Evolutionary conservation across 1,140 invertebrate species (phyloP), one percentile per base, ranked within the genome.

Genomic region (Drosophila mauritiana): DNA sequence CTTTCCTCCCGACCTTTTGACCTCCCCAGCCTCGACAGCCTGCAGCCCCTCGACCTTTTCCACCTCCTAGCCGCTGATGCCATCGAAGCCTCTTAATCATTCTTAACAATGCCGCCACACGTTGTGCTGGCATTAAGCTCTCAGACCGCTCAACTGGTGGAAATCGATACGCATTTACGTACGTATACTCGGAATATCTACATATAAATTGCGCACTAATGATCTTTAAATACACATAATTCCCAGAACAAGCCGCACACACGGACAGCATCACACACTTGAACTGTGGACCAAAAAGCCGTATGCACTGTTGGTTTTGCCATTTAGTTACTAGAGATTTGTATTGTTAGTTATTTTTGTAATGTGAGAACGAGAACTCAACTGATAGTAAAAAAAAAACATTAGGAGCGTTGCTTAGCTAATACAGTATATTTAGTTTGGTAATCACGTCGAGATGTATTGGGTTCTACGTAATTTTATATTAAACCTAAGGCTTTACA

Each of bases 151-250:
- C 82, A 85, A 86, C 82, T 86, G 83, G 82, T 86, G 82, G 83
- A 57, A 86, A 86, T 86, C 82, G 75, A 86, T 88, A 80, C 57
- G 52, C 57, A 43, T 48, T 40, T 57, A 55, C 53, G 39, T 42
- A 11, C 45, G 13, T 56, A 73, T 58, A 40, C 64, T 49, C 48
- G 56, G 42, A 63, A 72, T 72, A 52, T 72, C 48, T 74, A 78
- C 56, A 69, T 81, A 85, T 77, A 78, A 85, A 86, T 85, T 58
- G 73, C 65, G 51, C 83, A 82, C 82, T 85, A 85, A 85, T 85
- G 82, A 85, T 85, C 83, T 82, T 85, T 85, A 88, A 82, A 88
- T 85, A 85, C 78, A 78, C 78, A 86, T 81, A 75, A 75, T 81
- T 51, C 51, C 61, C 75, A 69, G n/a, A 56, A 45, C 77, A 62